Conservation (phyloP, 2,797 vertebrate genomes). For the Dendrocincla tyrannina region DNA sequence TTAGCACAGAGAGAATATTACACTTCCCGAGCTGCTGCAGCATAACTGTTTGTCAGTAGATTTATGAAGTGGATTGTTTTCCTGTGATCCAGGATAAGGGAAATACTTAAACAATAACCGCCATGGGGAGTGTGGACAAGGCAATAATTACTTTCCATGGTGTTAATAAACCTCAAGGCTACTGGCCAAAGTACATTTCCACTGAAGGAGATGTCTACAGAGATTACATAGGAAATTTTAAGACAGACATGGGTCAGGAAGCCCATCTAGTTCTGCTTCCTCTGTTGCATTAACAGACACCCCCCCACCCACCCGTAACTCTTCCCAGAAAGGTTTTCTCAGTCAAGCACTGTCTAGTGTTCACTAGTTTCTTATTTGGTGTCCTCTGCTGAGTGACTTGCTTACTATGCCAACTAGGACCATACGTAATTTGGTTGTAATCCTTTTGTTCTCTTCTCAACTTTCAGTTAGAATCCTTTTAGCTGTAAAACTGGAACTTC, state of each 20-base stretch:
- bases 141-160: constrained; percentile 59
- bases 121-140: constrained; percentile 61
- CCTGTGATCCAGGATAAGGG: constrained; percentile 67
- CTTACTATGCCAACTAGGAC: neutral
- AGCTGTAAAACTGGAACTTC: neutral
- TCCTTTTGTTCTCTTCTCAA: neutral
- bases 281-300: neutral
- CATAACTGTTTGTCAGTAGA: constrained; percentile 34
- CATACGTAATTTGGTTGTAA: neutral
- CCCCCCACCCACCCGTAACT: neutral
- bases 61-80: constrained; percentile 61
- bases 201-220: constrained; percentile 60
- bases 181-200: constrained; percentile 72
- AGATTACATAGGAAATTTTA: constrained; percentile 73
- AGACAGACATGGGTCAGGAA: constrained; percentile 68
- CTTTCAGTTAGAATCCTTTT: neutral
- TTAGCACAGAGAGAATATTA: constrained; percentile 45
- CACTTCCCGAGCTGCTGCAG: constrained; percentile 32
- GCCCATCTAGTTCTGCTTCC: constrained; percentile 56
- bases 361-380: neutral
- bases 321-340: neutral
- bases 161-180: constrained; percentile 72
- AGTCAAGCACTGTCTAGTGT: neutral
- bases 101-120: constrained; percentile 69
- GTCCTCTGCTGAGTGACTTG: neutral